A percentile compares a stretch with the other conserved stretches of the same genome.
Evolutionary conservation across 1,140 invertebrate genomes (phyloP).

Genomic region (Pogonognathellus flavescens): DNA sequence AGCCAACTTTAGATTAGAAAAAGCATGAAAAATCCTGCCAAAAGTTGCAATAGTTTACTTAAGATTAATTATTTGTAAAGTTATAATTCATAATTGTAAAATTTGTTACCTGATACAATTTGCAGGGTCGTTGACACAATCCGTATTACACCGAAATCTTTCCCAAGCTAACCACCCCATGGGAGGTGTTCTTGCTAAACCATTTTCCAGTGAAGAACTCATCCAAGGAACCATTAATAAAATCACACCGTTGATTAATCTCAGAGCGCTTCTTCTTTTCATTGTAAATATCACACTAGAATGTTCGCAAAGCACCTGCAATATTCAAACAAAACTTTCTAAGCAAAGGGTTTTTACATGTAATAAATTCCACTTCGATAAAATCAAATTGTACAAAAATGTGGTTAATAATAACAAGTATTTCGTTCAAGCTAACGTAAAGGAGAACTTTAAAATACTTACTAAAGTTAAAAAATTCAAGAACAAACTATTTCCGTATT

Average conservation of each 20-base stretch:
- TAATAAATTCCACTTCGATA: no score
- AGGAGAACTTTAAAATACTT: no score
- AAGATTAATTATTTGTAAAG: no score
- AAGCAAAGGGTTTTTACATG: not conserved
- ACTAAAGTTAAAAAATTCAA: no score
- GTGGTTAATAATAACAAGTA: no score
- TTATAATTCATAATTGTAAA: not conserved
- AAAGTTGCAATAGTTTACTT: no score
- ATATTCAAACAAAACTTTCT: not conserved
- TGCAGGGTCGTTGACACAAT: conserved; percentile 91
- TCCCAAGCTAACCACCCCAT: conserved; percentile 95
- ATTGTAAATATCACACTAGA: conserved; percentile 22
- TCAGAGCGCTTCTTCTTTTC: conserved; percentile 50
- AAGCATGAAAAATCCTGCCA: no score
- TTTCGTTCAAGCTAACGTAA: no score
- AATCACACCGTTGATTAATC: conserved; percentile 52
- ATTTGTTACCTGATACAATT: conserved; percentile 88
- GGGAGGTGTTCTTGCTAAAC: conserved; percentile 85
- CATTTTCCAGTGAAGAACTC: conserved; percentile 79
- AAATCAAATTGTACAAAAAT: no score
- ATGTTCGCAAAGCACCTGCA: conserved; percentile 5
- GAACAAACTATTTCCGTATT: no score
- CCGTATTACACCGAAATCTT: conserved; percentile 91
- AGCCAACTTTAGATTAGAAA: no score
- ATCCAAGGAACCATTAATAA: conserved; percentile 57